phyloP scores from a whole-genome alignment of 2,797 vertebrate genomes.

The Melanotaenia pygmaea region DNA sequence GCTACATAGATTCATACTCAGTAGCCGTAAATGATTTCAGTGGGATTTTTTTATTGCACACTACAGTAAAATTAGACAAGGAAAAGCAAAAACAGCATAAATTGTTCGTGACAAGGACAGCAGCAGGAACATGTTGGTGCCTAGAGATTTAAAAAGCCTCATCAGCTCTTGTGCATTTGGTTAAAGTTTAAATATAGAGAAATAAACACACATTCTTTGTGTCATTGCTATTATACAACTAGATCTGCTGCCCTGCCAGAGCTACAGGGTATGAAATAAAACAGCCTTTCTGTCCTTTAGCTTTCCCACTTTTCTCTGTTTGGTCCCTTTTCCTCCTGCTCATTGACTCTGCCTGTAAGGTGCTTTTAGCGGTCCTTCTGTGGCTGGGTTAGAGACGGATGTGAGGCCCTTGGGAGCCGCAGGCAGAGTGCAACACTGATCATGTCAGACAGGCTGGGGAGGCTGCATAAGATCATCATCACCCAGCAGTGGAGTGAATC shows the following conservation, averaged over 20 bases:
- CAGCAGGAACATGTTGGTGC: slow-evolving; percentile 42
- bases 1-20: slow-evolving; percentile 38
- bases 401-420: slow-evolving; percentile 73
- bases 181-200: slow-evolving; percentile 60
- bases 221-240: slow-evolving; percentile 44
- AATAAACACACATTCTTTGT: slow-evolving; percentile 57
- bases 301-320: slow-evolving; percentile 63
- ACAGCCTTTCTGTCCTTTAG: slow-evolving; percentile 66
- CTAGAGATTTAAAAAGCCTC: slow-evolving; percentile 47
- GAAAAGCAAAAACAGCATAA: slow-evolving; percentile 36
- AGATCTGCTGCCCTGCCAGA: slow-evolving; percentile 23
- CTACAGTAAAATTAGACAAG: slow-evolving; percentile 54
- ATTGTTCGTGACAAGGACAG: slow-evolving; percentile 53
- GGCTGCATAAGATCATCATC: slow-evolving; percentile 82
- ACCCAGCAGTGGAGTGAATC: slow-evolving; percentile 79
- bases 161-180: slow-evolving; percentile 51
- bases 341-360: slow-evolving; percentile 76
- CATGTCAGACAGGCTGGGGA: slow-evolving; percentile 78
- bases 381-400: slow-evolving; percentile 70
- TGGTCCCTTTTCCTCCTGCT: slow-evolving; percentile 62
- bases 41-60: slow-evolving; percentile 51
- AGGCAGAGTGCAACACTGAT: slow-evolving; percentile 77
- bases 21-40: slow-evolving; percentile 46
- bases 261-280: slow-evolving; percentile 57
- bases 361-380: slow-evolving; percentile 76